Base-by-base conservation (phyloP, 92 coral and sea anemone genomes). In the Parazoanthus atlanticus region DNA sequence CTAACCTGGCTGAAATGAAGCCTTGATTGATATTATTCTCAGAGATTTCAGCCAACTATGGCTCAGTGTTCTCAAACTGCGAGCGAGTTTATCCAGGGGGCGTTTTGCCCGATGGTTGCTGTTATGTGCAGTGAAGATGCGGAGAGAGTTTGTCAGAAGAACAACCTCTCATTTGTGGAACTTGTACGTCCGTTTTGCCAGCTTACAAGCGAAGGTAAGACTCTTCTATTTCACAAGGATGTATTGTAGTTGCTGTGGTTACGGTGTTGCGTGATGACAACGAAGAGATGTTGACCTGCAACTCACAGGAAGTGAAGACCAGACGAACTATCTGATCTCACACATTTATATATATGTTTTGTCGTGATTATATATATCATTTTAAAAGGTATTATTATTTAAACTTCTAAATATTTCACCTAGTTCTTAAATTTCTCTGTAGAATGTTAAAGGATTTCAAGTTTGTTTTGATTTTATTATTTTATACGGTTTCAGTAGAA, bases 111-210 rank as follows among this genome's bases (percentile, higher is more conserved):
- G 0, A 95, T 94, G 92, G 92, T 96, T 52, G 99, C 99, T 32
- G 99, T 96, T 40, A 91, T 96, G 90, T 96, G 97, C 85, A 96
- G 98, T 76, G 99, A 96, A 17, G 99, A 96, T 90, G 99, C 98
- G 21, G 98, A 96, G 86, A 96, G 88, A 67, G 90, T 94, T 28
- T 96, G 98, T 88, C 94, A 94, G 96, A 95, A 95, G 65, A 96
- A 96, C 76, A 87, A 93, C 89, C 83, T 96, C 86, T 93, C 95
- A 29, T 96, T 96, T 90, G 99, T 95, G 88, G 99, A 96, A 83
- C 92, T 96, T 90, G 92, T 94, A 47, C 97, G 99, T 2, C 99
- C 99, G 16, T 96, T 96, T 86, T 96, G 98, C 77, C 99, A 96
- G 89, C 93, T 96, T 12, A 94, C 99, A 46, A 96, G 94, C 72